These are phyloP conservation scores for Drosophila tanythrix DNA, from an alignment of 2,888 invertebrate genomes.

Conservation along the genomic window DNA sequence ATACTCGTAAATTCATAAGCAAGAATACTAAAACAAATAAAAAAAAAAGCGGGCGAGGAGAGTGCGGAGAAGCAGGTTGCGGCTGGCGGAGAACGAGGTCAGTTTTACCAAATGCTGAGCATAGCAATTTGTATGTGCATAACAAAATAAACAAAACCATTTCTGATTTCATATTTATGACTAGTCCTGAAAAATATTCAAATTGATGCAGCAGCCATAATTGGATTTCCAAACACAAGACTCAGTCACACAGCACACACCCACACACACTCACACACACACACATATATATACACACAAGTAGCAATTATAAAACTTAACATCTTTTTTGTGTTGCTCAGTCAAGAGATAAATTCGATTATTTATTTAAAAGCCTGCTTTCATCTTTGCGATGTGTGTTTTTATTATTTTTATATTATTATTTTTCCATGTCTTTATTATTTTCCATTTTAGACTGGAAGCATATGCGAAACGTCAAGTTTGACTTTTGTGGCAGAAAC, in stretches of 20 bases:
- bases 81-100: neutral
- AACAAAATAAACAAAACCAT: slow-evolving; percentile 44
- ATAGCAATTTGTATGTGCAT: slow-evolving; percentile 44
- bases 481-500: neutral
- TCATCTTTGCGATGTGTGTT: slow-evolving; percentile 8
- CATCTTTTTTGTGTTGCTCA: slow-evolving; percentile 22
- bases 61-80: neutral
- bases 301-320: slow-evolving; percentile 44
- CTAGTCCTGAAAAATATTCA: slow-evolving; percentile 54
- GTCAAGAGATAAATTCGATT: slow-evolving; percentile 49
- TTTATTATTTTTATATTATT: slow-evolving; percentile 22
- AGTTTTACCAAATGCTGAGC: slow-evolving; percentile 23
- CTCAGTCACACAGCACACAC: slow-evolving; percentile 36
- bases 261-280: neutral
- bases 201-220: slow-evolving; percentile 50
- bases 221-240: slow-evolving; percentile 32
- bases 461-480: neutral
- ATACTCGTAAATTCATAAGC: slow-evolving; percentile 13
- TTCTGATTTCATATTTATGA: slow-evolving; percentile 69
- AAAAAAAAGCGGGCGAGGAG: neutral
- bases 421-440: neutral
- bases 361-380: slow-evolving; percentile 47
- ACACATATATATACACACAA: neutral
- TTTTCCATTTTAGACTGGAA: neutral
- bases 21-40: slow-evolving; percentile 4